phyloP scores from a whole-genome alignment of 2,888 invertebrate genomes.

The Hypomecis atomaria region DNA sequence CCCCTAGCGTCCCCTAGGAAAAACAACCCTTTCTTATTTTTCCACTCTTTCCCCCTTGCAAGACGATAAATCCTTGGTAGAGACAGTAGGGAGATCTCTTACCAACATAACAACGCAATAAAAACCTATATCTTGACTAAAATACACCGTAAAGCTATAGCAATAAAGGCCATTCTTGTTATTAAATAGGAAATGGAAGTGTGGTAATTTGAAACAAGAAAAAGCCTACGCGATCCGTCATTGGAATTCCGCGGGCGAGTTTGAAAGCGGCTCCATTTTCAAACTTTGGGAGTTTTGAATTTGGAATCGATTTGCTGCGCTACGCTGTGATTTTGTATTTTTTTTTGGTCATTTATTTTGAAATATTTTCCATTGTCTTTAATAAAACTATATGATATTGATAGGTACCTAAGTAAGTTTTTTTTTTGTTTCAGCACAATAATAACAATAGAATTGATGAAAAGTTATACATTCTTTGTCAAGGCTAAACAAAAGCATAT shows the following conservation, averaged over 20 bases:
- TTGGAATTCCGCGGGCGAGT: constrained; percentile 81
- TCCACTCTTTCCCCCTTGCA: constrained; percentile 75
- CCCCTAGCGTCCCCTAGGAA: constrained; percentile 73
- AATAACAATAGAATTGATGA: no score
- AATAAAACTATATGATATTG: no score
- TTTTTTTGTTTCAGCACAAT: no score
- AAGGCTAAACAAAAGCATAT: no score
- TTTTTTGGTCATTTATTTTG: no score
- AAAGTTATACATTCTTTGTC: no score
- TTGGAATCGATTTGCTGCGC: constrained; percentile 55
- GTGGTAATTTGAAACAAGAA: constrained; percentile 73
- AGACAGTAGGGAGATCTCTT: constrained; percentile 81
- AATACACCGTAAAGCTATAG: constrained; percentile 13
- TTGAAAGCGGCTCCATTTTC: constrained; percentile 72
- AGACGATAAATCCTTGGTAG: constrained; percentile 83
- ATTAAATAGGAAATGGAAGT: constrained; percentile 39
- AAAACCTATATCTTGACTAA: constrained; percentile 1
- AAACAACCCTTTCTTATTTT: constrained; percentile 84
- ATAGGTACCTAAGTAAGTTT: no score
- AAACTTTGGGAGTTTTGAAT: constrained; percentile 65
- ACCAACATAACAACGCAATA: constrained; percentile 47
- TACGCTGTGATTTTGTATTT: constrained; percentile 7
- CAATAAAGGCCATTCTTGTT: constrained; percentile 7
- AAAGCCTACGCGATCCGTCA: constrained; percentile 83
- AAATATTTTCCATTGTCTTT: no score